Evolutionary conservation across 1,140 invertebrate species (phyloP).

Genomic region (Pollicipes pollicipes): DNA sequence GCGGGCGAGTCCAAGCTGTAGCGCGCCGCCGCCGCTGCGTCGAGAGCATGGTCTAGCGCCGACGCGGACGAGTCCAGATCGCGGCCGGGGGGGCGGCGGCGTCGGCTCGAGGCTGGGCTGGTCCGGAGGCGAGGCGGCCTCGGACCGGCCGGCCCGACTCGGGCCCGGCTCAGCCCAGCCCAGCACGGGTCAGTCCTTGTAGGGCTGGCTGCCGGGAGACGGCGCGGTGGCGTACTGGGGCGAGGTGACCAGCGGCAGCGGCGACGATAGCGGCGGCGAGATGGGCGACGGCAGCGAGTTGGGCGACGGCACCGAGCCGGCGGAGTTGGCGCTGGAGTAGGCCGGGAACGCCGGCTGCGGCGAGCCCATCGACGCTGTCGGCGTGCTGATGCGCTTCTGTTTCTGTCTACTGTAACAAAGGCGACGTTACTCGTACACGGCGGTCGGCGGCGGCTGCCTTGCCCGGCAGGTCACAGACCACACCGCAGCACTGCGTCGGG

Average conservation of each 20-base stretch:
- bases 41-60: no score
- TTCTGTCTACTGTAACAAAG: slow-evolving; percentile 51
- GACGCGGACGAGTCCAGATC: no score
- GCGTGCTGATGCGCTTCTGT: slow-evolving; percentile 66
- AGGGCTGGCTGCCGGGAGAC: background rate
- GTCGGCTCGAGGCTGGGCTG: no score
- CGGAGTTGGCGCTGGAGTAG: slow-evolving; percentile 11
- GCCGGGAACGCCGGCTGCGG: slow-evolving; percentile 13
- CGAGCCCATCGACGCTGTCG: slow-evolving; percentile 44
- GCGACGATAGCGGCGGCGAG: slow-evolving; percentile 5
- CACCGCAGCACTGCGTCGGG: no score
- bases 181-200: background rate
- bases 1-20: background rate
- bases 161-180: background rate
- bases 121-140: background rate
- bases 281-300: slow-evolving; percentile 15
- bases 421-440: background rate
- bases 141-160: background rate
- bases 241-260: slow-evolving; percentile 8
- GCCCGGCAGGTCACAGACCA: no score
- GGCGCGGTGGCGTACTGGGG: background rate
- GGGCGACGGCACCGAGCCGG: slow-evolving; percentile 15
- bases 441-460: no score
- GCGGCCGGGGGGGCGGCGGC: no score
- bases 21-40: no score